phyloP scores from a whole-genome alignment of 2,888 invertebrate species.

The Teleiodes luculella region DNA sequence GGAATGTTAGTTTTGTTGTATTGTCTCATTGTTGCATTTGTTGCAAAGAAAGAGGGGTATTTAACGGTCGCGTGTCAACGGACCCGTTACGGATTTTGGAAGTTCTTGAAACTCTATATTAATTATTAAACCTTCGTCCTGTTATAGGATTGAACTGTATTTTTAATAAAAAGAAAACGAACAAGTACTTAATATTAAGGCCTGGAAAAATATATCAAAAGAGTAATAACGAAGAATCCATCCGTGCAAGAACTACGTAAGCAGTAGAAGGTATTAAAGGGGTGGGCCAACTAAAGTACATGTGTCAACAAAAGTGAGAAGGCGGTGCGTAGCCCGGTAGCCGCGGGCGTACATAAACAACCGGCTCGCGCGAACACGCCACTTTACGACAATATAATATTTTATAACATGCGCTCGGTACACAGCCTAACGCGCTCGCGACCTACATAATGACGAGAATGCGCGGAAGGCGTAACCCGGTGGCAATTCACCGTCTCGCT shows the following conservation, averaged over 20 bases:
- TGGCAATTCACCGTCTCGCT: slow-evolving; percentile 69
- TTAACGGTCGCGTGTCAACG: slow-evolving; percentile 47
- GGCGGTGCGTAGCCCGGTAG: slow-evolving; percentile 69
- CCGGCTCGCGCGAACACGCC: slow-evolving; percentile 61
- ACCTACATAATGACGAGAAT: slow-evolving; percentile 75
- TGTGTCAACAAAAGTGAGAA: slow-evolving; percentile 26
- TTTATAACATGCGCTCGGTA: slow-evolving; percentile 66
- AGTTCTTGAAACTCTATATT: slow-evolving; percentile 17
- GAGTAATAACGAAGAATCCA: too few species aligned
- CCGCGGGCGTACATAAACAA: slow-evolving; percentile 65
- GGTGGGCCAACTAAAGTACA: background rate
- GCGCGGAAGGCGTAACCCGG: slow-evolving; percentile 78
- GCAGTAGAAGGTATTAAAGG: background rate
- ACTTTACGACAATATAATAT: slow-evolving; percentile 72
- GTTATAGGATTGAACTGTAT: background rate
- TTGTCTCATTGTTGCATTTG: slow-evolving; percentile 48
- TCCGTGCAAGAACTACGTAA: too few species aligned
- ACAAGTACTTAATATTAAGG: too few species aligned
- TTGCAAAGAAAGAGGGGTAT: slow-evolving; percentile 22
- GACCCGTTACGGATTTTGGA: slow-evolving; percentile 38
- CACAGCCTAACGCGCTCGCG: slow-evolving; percentile 71
- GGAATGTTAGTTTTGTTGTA: slow-evolving; percentile 36
- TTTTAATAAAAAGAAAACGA: too few species aligned
- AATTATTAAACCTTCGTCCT: background rate
- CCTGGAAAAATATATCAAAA: too few species aligned